A percentile compares a stretch with the other conserved stretches of the same genome.
Evolutionary conservation across 2,888 invertebrate genomes (phyloP).

Genomic region (Perizoma flavofasciatum): DNA sequence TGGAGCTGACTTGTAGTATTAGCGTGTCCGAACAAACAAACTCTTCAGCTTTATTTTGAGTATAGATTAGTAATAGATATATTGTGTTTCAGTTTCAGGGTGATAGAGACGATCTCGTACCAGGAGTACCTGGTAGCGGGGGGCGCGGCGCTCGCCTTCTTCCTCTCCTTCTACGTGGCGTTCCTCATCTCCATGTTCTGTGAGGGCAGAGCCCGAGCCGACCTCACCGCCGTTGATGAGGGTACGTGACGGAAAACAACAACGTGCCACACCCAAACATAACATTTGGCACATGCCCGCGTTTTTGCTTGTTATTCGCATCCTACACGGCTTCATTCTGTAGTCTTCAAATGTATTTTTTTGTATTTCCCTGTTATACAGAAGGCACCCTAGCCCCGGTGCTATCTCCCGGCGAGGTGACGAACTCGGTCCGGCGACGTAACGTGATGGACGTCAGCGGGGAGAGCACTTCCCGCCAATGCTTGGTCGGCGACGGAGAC

Average conservation of each 20-base stretch:
- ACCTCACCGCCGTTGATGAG: conserved; percentile 39
- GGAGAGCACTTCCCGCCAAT: conserved; percentile 50
- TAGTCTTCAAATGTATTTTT: no score
- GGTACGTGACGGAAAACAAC: conserved; percentile 39
- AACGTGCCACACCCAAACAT: no score
- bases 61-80: no score
- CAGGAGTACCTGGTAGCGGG: conserved; percentile 72
- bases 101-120: conserved; percentile 75
- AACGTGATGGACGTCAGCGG: conserved; percentile 49
- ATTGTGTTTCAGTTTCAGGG: conserved; percentile 58
- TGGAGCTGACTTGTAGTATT: no score
- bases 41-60: no score
- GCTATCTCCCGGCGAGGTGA: conserved; percentile 39
- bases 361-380: conserved; percentile 20
- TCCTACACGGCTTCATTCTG: no score
- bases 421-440: conserved; percentile 34
- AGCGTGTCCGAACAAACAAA: no score
- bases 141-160: conserved; percentile 62
- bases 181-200: conserved; percentile 59
- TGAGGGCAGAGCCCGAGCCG: conserved; percentile 39
- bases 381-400: conserved; percentile 49
- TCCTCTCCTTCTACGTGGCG: conserved; percentile 68
- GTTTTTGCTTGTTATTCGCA: no score
- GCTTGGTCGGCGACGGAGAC: conserved; percentile 45
- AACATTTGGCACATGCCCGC: no score